Evolutionary conservation across 1,140 invertebrate genomes (phyloP), one percentile per base, ranked within the genome.

Genomic region (Protaetia brevitarsis): DNA sequence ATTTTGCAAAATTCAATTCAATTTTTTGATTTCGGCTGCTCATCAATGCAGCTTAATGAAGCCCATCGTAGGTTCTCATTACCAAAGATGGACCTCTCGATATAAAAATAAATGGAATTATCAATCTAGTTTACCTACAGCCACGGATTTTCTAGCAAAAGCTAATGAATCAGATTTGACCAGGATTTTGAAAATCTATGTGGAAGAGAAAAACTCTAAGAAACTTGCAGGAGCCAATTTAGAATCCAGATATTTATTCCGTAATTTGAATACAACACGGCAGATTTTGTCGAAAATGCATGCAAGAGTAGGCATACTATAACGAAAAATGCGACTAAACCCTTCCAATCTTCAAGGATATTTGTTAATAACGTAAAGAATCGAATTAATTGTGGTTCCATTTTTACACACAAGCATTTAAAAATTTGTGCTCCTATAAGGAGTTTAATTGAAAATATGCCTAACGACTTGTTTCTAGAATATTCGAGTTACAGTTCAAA

Each of bases 281-380:
- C 89, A 0, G 85, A 91, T 63, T 79, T 98, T 21, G 85, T 98
- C 0, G 85, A 87, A 66, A 85, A 84, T 27, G 84, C 88, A 66
- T 84, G 87, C 69, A 65, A 72, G 83, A 69, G 64, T 84, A 26
- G 93, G 97, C 78, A 90, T 88, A 78, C 75, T 94, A 28, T 83
- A 88, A 36, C 82, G 92, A 71, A 84, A 83, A 82, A 84, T 67
- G 95, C 95, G 0, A 96, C 93, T 2, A 95, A 85, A 89, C 93
- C 0, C 0, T 98, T 98, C 82, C 94, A 96, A 82, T 96, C 95
- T 0, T 77, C 98, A 63, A 82, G 96, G 71, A 97, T 98, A 69
- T 96, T 98, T 81, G 93, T 98, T 0, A 99, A 99, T 77, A 93
- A 99, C 79, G 96, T 98, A 82, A 79, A 98, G 0, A 98, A 98